Base-by-base conservation (phyloP, 2,797 vertebrate genomes). In the Cirrhinus mrigala region DNA sequence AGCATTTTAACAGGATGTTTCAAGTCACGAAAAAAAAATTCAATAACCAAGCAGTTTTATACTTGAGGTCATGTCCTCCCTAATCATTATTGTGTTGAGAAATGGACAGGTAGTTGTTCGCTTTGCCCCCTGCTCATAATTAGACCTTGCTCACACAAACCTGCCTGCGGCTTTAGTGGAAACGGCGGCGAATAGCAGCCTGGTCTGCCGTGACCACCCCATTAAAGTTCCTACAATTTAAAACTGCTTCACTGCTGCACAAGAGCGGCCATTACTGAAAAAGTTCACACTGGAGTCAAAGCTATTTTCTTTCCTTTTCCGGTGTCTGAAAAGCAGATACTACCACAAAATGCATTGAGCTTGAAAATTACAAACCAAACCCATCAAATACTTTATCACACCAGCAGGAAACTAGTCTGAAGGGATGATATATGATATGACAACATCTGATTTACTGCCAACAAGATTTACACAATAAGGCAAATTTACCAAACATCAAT, bases 91-190 rank as follows among this genome's bases (percentile, higher is more conserved):
- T 83, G 58, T 52, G 44, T 75, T 74, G 58, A 83, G 70, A 82
- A 74, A 82, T 83, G 70, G 70, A 75, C 70, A 83, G 58, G 54
- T 29, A 60, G 68, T 48, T 82, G 37, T 71, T 71, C 12, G 6
- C 40, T 64, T 48, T 50, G 8, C 40, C 58, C 70, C 81, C 70
- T 40, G 71, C 44, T 64, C 46, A 24, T 37, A 83, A 83, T 83
- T 64, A 75, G 44, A 75, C 81, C 27, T 66, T 1, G 24, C 46
- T 83, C 48, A 68, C 73, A 75, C 24, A 82, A 48, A 83, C 86
- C 78, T 83, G 79, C 62, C 33, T 76, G 85, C 73, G 82, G 74
- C 89, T 87, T 88, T 86, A 87, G 82, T 86, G 86, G 73, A 74
- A 66, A 83, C 27, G 14, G 75, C 0, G 16, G 60, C 68, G 46